Evolutionary conservation across 1,140 invertebrate genomes (phyloP).

Genomic region (Brachionus paranguensis): DNA sequence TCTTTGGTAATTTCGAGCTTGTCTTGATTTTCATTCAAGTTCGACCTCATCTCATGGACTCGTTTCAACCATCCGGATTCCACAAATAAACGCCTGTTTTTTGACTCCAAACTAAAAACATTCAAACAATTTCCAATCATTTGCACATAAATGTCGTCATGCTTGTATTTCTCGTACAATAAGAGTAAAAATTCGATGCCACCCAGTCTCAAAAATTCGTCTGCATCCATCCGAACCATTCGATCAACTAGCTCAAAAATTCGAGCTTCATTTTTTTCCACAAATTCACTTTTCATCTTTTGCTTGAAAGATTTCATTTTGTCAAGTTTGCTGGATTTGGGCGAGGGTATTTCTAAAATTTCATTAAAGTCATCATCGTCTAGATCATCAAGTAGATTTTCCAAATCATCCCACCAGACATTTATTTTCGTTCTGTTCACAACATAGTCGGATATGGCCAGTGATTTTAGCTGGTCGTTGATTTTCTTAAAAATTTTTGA

Average conservation of each 20-base stretch:
- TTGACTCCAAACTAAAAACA: neutral
- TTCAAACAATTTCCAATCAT: constrained; percentile 19
- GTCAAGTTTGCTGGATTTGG: neutral
- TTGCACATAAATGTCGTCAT: neutral
- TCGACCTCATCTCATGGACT: neutral
- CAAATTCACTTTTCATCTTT: neutral
- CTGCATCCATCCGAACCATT: neutral
- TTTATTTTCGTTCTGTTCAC: neutral
- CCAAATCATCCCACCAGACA: constrained; percentile 9
- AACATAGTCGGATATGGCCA: neutral
- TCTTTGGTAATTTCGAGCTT: neutral
- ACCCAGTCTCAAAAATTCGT: constrained; percentile 23
- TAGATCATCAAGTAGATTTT: neutral
- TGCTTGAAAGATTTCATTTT: constrained; percentile 8
- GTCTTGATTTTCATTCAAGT: neutral
- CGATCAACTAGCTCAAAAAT: neutral
- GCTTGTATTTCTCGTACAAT: constrained; percentile 21
- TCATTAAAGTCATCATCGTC: constrained; percentile 1
- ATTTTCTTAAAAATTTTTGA: constrained; percentile 5
- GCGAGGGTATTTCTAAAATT: neutral
- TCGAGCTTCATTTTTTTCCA: neutral
- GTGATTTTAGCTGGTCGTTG: neutral
- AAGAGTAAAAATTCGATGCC: constrained; percentile 20
- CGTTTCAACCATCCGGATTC: constrained; percentile 29
- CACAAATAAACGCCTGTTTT: constrained; percentile 16